phyloP scores from a whole-genome alignment of 1,140 invertebrate genomes.

The Drosophila arawakana region DNA sequence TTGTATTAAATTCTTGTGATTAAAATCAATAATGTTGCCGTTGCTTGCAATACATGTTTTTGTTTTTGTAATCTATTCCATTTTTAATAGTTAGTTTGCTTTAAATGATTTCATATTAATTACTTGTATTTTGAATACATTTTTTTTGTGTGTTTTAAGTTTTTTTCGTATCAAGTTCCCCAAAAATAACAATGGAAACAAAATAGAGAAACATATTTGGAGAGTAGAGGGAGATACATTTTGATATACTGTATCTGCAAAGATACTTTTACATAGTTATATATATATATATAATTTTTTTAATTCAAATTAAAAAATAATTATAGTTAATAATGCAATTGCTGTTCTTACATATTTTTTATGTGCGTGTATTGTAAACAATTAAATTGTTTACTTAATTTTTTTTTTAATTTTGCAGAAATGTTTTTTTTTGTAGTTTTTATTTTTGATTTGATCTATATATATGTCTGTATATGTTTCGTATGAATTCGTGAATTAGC shows the following conservation, averaged over 20 bases:
- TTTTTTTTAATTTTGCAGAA: constrained; percentile 28
- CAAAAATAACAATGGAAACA: constrained; percentile 10
- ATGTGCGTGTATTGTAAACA: constrained; percentile 50
- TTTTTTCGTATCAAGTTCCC: constrained; percentile 11
- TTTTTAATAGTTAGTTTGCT: constrained; percentile 82
- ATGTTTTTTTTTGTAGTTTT: constrained; percentile 30
- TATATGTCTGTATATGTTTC: constrained; percentile 28
- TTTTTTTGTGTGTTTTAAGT: constrained; percentile 63
- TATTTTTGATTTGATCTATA: constrained; percentile 43
- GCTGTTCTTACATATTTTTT: constrained; percentile 11
- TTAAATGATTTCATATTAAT: constrained; percentile 70
- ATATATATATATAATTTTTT: constrained; percentile 5
- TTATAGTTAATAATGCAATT: constrained; percentile 3
- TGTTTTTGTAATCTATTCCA: constrained; percentile 64
- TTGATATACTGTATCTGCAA: constrained; percentile 10
- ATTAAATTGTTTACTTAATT: constrained; percentile 51
- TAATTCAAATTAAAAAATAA: constrained; percentile 5
- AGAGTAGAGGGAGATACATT: neutral
- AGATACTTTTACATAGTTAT: constrained; percentile 14
- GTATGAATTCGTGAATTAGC: constrained; percentile 34
- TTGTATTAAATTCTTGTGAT: constrained; percentile 78
- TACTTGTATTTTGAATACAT: constrained; percentile 74
- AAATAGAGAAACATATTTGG: constrained; percentile 15
- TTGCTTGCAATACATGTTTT: constrained; percentile 37
- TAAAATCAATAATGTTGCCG: constrained; percentile 73